Evolutionary conservation across 1,140 invertebrate genomes (phyloP), one percentile per base, ranked within the genome.

Genomic region (Anthonomus grandis): DNA sequence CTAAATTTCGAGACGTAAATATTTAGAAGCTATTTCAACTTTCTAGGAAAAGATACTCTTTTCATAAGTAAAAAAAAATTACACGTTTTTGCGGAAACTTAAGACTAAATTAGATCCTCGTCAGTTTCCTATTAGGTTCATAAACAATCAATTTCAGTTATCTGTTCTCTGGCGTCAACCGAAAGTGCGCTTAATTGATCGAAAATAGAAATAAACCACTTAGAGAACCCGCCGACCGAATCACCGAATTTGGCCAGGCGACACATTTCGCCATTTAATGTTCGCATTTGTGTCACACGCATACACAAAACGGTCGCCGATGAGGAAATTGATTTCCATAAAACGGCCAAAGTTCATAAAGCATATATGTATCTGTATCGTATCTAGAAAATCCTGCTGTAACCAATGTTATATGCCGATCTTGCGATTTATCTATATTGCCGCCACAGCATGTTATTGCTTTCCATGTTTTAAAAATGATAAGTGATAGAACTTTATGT

Each of bases 261-360:
- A 41, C 50, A 24, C 38, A 17, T 38, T 50, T 34, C 18, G 50
- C 50, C 39, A 49, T 49, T 53, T 41, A 39, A 21, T 39, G 39
- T n/a, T 53, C 39, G 21, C 38, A 52, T 52, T 52, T 52, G 27
- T 52, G 49, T 41, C 49, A 37, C 52, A 41, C 23, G 25, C 36
- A 13, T n/a, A n/a, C n/a, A n/a, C n/a, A n/a, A n/a, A n/a, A n/a
- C n/a, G n/a, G n/a, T n/a, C n/a, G n/a, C n/a, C n/a, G n/a, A n/a
- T n/a, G n/a, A 41, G 37, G 38, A 57, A 57, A 57, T 57, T 57
- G 55, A 50, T 57, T 57, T 57, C 55, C 47, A 57, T 57, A 57
- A 57, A 57, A 17, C 34, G 12, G 46, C 23, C 41, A 44, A 46
- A 31, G 44, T 49, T 57, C 44, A 49, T 57, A 49, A 42, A 49